Base-by-base conservation (phyloP, 1,140 invertebrate species). In the Rhagoletis zephyria region DNA sequence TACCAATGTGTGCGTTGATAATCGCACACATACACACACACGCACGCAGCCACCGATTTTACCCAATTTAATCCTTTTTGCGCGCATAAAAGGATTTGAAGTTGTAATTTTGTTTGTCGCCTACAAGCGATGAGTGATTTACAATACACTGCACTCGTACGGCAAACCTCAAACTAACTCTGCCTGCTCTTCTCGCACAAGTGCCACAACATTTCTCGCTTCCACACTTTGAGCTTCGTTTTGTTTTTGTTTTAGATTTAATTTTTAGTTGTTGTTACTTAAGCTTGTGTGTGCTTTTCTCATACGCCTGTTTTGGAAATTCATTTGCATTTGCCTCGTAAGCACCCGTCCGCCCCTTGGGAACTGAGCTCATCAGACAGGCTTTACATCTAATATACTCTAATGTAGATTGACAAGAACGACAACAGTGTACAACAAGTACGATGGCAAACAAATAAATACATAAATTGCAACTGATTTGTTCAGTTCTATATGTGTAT, bases 11-110 rank as follows among this genome's bases (percentile, higher is more conserved):
- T 77, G 10, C 45, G 70, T 77, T 77, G 45, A 4, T 51, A 42
- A 51, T 48, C 4, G 12, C 70, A 77, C 45, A 51, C 45, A 51
- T 45, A n/a, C 70, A n/a, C 14, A 70, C 42, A 45, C 10, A 48
- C 19, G 40, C 48, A 1, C 74, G 3, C 48, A 56, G n/a, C 48
- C 19, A 10, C 56, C 74, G 45, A 81, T 81, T 81, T 81, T 81
- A 81, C 74, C 16, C 48, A 14, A 59, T 9, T 81, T 81, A 81
- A 81, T 81, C 74, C 74, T 81, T 81, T 81, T 81, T 81, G 56
- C 74, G 74, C 74, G 74, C 74, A 81, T 81, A 81, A 81, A 81
- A 81, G 74, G 74, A 81, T 81, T 81, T 81, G 74, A 30, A 81
- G 56, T 81, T 81, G 74, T 48, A 81, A 81, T 81, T 81, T 74